phyloP scores from a whole-genome alignment of 2,113 vertebrate genomes.

The Rhabdornis inornatus region DNA sequence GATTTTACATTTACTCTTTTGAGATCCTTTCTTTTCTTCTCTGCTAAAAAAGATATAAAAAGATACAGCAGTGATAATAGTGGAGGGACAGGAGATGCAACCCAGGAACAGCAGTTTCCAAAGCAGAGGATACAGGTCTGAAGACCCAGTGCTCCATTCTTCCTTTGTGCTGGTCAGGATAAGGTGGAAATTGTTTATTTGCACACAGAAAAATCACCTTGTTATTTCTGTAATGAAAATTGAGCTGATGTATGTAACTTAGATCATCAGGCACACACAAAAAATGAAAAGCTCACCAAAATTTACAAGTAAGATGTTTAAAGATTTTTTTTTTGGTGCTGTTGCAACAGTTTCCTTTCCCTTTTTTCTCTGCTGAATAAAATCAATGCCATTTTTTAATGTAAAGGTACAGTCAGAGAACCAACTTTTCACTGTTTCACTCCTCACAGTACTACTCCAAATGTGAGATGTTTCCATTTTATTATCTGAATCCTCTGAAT shows the following conservation, averaged over 20 bases:
- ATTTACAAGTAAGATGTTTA: background rate
- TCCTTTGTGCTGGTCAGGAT: background rate
- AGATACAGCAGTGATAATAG: background rate
- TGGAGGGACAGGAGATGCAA: background rate
- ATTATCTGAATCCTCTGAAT: background rate
- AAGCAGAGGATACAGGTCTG: background rate
- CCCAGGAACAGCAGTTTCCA: background rate
- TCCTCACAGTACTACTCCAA: background rate
- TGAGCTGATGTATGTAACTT: background rate
- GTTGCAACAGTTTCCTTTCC: background rate
- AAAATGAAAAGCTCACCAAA: background rate
- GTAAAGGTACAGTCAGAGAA: background rate
- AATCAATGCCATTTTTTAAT: background rate
- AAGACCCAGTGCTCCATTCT: background rate
- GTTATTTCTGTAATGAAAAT: background rate
- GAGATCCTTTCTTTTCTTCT: background rate
- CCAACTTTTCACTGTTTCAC: background rate
- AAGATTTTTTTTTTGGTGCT: background rate
- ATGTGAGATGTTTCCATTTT: background rate
- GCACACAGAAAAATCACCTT: background rate
- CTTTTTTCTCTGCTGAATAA: accelerated
- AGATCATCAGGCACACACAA: background rate
- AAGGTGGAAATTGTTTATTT: background rate
- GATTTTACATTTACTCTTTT: background rate
- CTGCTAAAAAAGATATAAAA: background rate